Base-by-base conservation (phyloP, 2,888 invertebrate species). In the Stenichneumon culpator region DNA sequence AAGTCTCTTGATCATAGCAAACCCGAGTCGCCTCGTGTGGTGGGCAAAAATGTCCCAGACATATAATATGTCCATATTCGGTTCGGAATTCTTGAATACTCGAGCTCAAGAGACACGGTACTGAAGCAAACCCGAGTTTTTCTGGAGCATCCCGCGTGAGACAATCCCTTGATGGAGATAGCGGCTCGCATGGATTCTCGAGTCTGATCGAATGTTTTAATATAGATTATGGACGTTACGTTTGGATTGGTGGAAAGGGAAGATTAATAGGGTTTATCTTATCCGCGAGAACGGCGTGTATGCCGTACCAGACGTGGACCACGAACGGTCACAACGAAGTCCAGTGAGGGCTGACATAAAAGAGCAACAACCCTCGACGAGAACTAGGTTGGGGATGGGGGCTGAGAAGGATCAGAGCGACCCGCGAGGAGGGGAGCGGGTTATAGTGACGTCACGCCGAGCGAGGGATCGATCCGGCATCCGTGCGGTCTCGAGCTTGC, bases 391-490 rank as follows among this genome's bases (percentile, higher is more conserved):
- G 9, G 65, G 39, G 50, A 47, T 36, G n/a, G 52, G 50, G 36
- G 19, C 19, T 28, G 28, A 25, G 36, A 39, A 68, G 68, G 60
- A 78, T 63, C 60, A 57, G 19, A 54, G 52, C 73, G 60, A n/a
- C 36, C 65, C 44, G 70, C 57, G 73, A 44, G 32, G 70, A n/a
- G 63, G 79, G 79, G 72, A 39, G 67, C 72, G 78, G 81, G 75
- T 69, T 57, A 52, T 57, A 65, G 80, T 88, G 88, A 88, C 88
- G 88, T 88, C 88, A 86, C 65, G 54, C 84, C 74, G 69, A 60
- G 57, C 81, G 84, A 86, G 86, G 85, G 86, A 88, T 88, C 88
- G 88, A 88, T 88, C 88, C 87, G 87, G 83, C 86, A 88, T 88
- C 73, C 87, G 87, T 79, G 88, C 82, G 88, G 83, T 82, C 86